Base-by-base conservation (phyloP, 2,888 invertebrate species). In the Sepioteuthis lessoniana region DNA sequence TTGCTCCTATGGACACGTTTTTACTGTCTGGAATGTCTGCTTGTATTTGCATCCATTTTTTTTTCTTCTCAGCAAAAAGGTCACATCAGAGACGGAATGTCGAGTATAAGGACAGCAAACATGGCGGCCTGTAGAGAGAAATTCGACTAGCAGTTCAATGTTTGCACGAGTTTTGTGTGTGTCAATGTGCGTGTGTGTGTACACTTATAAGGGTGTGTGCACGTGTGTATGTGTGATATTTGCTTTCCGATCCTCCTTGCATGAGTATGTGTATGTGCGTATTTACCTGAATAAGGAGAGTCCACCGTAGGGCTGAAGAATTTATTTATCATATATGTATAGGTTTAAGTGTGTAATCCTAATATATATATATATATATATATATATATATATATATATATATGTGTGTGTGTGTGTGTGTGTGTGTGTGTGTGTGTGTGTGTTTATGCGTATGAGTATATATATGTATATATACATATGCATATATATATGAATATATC, bases 91-190 rank as follows among this genome's bases (percentile, higher is more conserved):
- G 76, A 76, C 76, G 76, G 76, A 76, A 76, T 76, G 76, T 35
- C 76, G 76, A 76, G 76, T 76, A 16, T 76, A 76, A 76, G 76
- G 76, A 76, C 76, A 76, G 76, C 13, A 76, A 76, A 76, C 76
- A 76, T 35, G 76, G 76, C n/a, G 76, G n/a, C 76, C 76, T 76
- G 76, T n/a, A 76, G 76, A 76, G 76, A n/a, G 76, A 76, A 76
- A 76, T 76, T 76, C 19, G 76, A 76, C 76, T 35, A 76, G 76
- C n/a, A 76, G 76, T 76, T 76, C 76, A 76, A 76, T 76, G 55
- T 60, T 42, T 50, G 60, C 93, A 42, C 28, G 38, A 37, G 38
- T 91, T 91, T n/a, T 10, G 2, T 31, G 31, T 60, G 31, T 60
- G 10, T 60, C 5, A 25, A 31, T 31, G 31, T 91, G 7, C 8